Evolutionary conservation across 2,797 vertebrate genomes (phyloP).

Genomic region (Denticeps clupeoides): DNA sequence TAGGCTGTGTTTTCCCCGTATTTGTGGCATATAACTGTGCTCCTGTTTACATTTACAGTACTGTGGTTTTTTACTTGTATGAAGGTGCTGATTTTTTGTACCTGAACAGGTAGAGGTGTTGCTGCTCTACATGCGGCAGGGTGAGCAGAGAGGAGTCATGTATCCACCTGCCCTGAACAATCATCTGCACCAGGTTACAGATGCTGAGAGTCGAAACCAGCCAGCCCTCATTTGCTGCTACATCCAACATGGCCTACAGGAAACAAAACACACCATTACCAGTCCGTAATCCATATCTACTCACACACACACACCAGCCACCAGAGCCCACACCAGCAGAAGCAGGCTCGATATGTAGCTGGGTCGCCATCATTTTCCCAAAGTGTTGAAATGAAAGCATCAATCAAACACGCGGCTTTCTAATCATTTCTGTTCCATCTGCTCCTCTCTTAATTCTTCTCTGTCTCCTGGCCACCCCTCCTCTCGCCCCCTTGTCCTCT

Average conservation of each 20-base stretch:
- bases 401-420: too few species aligned
- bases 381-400: too few species aligned
- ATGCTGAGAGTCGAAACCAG: conserved; percentile 77
- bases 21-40: too few species aligned
- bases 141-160: conserved; percentile 80
- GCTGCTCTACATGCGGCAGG: conserved; percentile 76
- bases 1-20: too few species aligned
- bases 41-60: too few species aligned
- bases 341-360: too few species aligned
- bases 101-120: conserved; percentile 82
- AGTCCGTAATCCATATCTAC: background rate
- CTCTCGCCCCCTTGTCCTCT: background rate
- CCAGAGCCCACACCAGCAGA: background rate
- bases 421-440: background rate
- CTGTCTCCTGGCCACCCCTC: background rate
- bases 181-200: conserved; percentile 85
- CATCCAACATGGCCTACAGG: conserved; percentile 85
- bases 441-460: background rate
- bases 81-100: conserved; percentile 32
- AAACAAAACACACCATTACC: conserved; percentile 11
- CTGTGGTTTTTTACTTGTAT: background rate
- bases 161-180: conserved; percentile 87
- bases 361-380: too few species aligned
- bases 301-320: background rate
- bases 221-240: conserved; percentile 88